Evolutionary conservation across 2,113 vertebrate genomes (phyloP), one percentile per base, ranked within the genome.

Genomic region (Pachycephala philippinensis): DNA sequence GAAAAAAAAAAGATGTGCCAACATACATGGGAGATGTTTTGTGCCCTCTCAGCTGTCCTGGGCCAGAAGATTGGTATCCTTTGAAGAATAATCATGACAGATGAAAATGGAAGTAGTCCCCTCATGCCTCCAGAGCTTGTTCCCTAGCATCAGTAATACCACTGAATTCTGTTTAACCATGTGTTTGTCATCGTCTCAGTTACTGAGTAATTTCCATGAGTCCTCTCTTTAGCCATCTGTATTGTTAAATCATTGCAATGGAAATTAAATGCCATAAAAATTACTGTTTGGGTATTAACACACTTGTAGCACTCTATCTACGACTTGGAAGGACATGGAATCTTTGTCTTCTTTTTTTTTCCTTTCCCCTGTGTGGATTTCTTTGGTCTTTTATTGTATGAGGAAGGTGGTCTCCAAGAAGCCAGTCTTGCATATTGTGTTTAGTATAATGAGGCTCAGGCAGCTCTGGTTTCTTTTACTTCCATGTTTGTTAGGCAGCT

Each of bases 161-260:
- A 24, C 0, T 71, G 44, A 56, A 39, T 79, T 89, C 56, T 75
- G 7, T 71, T 92, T 50, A 49, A 37, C 10, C 15, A 20, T 13
- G 17, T 37, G 7, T 63, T 81, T 77, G 30, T 30, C 28, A 12
- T 45, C 0, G 0, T 69, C 45, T 39, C 13, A 15, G 19, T 89
- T 84, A 56, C 40, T 6, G 45, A 27, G 31, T 56, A 11, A 39
- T 86, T 91, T 40, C n/a, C 31, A 22, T 59, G 15, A 52, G 33
- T 85, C 6, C 35, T 88, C 18, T 59, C 24, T 79, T 22, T 63
- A 77, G 40, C 37, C 13, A n/a, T 60, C n/a, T 69, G 2, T 71
- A 35, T 66, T 80, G 22, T 59, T 64, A 54, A 19, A 54, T 59
- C 1, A 2, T 50, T 79, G 13, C 30, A 84, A 33, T 35, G 11